Conservation (phyloP, 2,797 vertebrate species). For the Kryptopterus vitreolus region DNA sequence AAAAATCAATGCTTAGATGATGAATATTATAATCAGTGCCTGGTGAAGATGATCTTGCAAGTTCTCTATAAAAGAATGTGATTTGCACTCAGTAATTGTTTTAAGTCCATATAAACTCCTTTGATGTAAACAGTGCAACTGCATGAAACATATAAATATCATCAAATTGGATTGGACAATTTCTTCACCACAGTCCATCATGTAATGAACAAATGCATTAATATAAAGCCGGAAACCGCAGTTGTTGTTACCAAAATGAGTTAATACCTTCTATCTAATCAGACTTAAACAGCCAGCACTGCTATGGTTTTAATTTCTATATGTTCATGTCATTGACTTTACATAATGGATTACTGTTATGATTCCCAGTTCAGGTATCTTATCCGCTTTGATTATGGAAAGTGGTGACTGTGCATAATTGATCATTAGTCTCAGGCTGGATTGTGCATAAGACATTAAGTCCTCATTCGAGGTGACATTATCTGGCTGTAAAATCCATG, state of each 20-base stretch:
- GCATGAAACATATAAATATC: not conserved
- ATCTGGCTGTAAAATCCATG: constrained; percentile 46
- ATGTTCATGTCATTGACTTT: not conserved
- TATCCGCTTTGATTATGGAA: constrained; percentile 30
- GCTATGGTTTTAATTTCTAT: not conserved
- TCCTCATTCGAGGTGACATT: constrained; percentile 53
- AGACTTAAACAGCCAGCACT: not conserved
- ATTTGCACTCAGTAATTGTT: not conserved
- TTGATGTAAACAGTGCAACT: not conserved
- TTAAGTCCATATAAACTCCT: not conserved
- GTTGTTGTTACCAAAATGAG: not conserved
- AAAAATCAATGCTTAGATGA: too few species aligned
- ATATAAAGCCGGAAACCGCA: not conserved
- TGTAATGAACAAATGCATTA: not conserved
- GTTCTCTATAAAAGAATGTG: not conserved
- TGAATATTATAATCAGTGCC: too few species aligned
- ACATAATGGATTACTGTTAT: constrained; percentile 3
- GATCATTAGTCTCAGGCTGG: constrained; percentile 34
- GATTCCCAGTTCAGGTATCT: not conserved
- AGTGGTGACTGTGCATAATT: constrained; percentile 44
- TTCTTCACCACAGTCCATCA: not conserved
- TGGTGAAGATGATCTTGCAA: too few species aligned
- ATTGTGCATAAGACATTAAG: constrained; percentile 52
- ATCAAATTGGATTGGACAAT: not conserved
- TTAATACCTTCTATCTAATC: not conserved